Percentiles rank a stretch among this genome's conserved stretches.
Conservation (phyloP, 2,888 invertebrate genomes). For the Griposia aprilina region DNA sequence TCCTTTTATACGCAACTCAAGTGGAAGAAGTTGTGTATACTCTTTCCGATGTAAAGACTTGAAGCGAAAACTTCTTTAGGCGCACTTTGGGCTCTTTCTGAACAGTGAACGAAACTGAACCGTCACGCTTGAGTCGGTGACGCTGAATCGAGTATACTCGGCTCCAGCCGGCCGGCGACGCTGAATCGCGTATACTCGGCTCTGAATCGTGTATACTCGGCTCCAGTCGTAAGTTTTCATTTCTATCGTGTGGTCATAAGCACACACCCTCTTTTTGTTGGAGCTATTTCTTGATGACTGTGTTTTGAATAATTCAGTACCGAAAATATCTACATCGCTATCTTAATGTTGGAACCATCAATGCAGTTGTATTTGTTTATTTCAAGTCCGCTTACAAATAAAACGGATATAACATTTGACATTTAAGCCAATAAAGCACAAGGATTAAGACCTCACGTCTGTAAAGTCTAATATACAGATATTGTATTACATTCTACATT, state of each 20-base stretch:
- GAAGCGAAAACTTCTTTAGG: too few relatives aligned
- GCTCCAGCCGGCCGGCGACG: too few relatives aligned
- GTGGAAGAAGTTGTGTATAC: background rate
- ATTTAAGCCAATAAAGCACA: slow-evolving; percentile 54
- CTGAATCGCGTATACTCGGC: too few relatives aligned
- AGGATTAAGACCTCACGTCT: slow-evolving; percentile 47
- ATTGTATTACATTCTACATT: slow-evolving; percentile 21
- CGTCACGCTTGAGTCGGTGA: too few relatives aligned
- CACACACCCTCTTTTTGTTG: too few relatives aligned
- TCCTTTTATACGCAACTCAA: slow-evolving; percentile 4
- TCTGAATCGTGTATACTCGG: too few relatives aligned
- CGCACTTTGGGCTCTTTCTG: too few relatives aligned
- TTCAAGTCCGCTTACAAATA: slow-evolving; percentile 19
- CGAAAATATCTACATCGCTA: background rate
- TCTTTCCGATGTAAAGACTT: background rate
- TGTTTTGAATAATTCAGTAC: background rate
- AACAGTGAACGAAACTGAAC: too few relatives aligned
- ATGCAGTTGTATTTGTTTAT: slow-evolving; percentile 28
- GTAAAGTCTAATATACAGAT: slow-evolving; percentile 9
- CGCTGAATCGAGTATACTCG: too few relatives aligned
- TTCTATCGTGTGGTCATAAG: too few relatives aligned
- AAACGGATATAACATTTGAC: slow-evolving; percentile 60
- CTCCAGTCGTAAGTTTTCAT: too few relatives aligned
- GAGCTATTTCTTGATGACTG: too few relatives aligned
- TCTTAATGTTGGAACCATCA: background rate